Percentiles rank a stretch among this genome's conserved stretches.
Evolutionary conservation across 1,140 invertebrate genomes (phyloP).

Genomic region (Muscidifurax raptorellus): DNA sequence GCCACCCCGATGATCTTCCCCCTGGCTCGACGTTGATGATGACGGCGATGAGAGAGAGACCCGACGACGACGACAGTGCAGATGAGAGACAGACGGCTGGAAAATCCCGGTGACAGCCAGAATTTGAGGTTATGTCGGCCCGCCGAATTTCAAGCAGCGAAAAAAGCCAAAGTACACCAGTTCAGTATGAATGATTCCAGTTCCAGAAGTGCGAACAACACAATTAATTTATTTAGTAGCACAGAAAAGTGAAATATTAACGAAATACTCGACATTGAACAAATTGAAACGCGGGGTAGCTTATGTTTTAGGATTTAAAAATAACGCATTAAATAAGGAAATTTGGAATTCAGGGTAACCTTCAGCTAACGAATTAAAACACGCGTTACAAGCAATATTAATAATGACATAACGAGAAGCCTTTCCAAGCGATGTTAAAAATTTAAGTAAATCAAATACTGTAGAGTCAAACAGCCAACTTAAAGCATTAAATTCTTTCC

Average conservation of each 20-base stretch:
- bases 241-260: neutral
- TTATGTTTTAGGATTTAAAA: neutral
- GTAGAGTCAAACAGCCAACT: neutral
- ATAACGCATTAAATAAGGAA: neutral
- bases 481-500: slow-evolving; percentile 40
- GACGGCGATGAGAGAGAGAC: too few species aligned
- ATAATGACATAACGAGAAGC: neutral
- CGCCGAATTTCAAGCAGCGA: too few species aligned
- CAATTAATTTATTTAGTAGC: neutral
- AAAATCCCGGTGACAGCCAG: too few species aligned
- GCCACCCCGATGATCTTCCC: too few species aligned
- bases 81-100: too few species aligned
- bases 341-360: neutral
- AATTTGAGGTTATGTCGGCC: too few species aligned
- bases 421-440: neutral
- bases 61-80: too few species aligned
- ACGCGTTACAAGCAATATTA: neutral
- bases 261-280: neutral
- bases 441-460: neutral
- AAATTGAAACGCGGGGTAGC: neutral
- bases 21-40: too few species aligned
- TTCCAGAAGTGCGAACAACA: neutral
- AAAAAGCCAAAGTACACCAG: too few species aligned
- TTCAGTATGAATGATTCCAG: too few species aligned
- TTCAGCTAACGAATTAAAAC: neutral